These are phyloP conservation scores for Altica lythri DNA, from an alignment of 2,888 invertebrate genomes.

Conservation along the genomic window DNA sequence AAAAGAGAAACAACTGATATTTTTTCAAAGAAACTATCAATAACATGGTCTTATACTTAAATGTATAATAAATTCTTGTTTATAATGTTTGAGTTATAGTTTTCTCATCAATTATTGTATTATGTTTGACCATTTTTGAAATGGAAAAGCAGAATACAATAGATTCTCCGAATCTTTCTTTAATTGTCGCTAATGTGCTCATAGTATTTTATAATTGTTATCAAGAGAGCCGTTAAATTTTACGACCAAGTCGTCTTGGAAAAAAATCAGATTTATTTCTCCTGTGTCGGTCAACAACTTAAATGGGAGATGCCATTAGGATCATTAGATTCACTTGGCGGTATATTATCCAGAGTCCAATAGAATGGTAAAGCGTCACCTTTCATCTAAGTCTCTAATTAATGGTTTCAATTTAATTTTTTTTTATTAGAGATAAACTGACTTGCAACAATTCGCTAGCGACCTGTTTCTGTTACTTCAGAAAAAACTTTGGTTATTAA, in stretches of 20 bases:
- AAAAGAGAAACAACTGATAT: too few relatives aligned
- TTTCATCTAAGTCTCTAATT: slow-evolving; percentile 29
- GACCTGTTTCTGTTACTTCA: slow-evolving; percentile 5
- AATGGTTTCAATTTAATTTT: slow-evolving; percentile 25
- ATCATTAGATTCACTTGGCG: slow-evolving; percentile 35
- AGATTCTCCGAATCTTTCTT: slow-evolving; percentile 35
- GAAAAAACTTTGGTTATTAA: slow-evolving; percentile 6
- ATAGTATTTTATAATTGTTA: slow-evolving; percentile 42
- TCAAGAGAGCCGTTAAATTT: slow-evolving; percentile 40
- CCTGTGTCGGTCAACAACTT: slow-evolving; percentile 27
- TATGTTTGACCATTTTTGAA: not conserved
- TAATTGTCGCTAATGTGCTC: slow-evolving; percentile 37
- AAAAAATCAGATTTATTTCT: slow-evolving; percentile 40
- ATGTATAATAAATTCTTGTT: too few relatives aligned
- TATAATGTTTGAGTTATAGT: too few relatives aligned
- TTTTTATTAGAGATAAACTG: slow-evolving; percentile 14
- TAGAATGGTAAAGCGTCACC: slow-evolving; percentile 28
- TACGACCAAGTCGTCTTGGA: slow-evolving; percentile 29
- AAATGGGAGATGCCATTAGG: slow-evolving; percentile 35
- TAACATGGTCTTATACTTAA: too few relatives aligned
- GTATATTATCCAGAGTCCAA: slow-evolving; percentile 30
- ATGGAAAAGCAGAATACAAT: slow-evolving; percentile 20
- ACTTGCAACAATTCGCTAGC: slow-evolving; percentile 19
- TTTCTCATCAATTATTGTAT: not conserved
- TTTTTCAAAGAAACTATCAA: too few relatives aligned